A percentile compares a stretch with the other conserved stretches of the same genome.
These are phyloP conservation scores for Trididemnum nubilum DNA, from an alignment of 23 tunicate species.

Conservation along the genomic window DNA sequence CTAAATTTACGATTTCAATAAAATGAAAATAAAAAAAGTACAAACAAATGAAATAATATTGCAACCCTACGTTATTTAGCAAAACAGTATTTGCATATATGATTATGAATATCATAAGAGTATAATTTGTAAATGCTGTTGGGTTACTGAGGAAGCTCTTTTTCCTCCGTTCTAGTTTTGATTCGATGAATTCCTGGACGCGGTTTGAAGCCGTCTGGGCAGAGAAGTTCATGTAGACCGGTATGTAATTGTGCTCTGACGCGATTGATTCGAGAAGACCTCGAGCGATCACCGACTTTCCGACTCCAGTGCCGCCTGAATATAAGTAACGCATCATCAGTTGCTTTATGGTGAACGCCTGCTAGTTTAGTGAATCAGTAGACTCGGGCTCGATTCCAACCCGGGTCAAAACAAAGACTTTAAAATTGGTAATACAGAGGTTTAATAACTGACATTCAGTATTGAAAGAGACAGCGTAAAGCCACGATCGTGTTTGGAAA, in stretches of 20 bases:
- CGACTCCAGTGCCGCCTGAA: slow-evolving; percentile 94
- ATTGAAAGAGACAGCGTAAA: not conserved
- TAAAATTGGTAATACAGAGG: not conserved
- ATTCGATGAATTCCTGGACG: slow-evolving; percentile 95
- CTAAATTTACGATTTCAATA: no score
- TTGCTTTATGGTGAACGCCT: no score
- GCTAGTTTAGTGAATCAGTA: not conserved
- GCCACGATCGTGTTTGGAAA: no score
- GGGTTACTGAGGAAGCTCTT: slow-evolving; percentile 77
- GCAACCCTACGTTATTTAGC: no score
- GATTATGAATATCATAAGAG: no score
- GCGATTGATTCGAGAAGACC: slow-evolving; percentile 80
- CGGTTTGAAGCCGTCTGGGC: slow-evolving; percentile 93
- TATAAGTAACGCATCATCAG: no score
- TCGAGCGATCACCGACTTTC: slow-evolving; percentile 97
- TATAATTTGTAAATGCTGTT: no score
- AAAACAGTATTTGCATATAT: no score
- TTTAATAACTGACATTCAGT: not conserved
- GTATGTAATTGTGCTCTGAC: slow-evolving; percentile 56
- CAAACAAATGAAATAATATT: no score
- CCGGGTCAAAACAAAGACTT: not conserved
- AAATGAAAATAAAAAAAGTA: no score
- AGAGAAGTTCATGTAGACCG: slow-evolving; percentile 92
- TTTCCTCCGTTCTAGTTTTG: slow-evolving; percentile 86
- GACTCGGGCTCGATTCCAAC: not conserved